Evolutionary conservation across 2,888 invertebrate genomes (phyloP), one percentile per base, ranked within the genome.

Genomic region (Cephalotes varians): DNA sequence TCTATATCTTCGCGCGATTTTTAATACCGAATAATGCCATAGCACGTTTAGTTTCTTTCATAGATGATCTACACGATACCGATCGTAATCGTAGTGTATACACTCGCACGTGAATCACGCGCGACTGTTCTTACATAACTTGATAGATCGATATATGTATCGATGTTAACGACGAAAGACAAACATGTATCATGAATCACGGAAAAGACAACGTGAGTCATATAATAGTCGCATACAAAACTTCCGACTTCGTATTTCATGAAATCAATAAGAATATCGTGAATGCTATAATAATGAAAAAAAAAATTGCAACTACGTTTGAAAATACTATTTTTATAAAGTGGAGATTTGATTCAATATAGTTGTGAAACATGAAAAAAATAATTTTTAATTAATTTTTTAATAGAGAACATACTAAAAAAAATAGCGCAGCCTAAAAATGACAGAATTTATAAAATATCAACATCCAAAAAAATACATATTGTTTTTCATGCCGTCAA

Each of bases 121-220:
- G 60, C 65, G 67, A 83, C 74, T 74, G 51, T 84, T 86, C 81
- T 85, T 82, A 79, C 77, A 83, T 74, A 84, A 77, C 82, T 76
- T 81, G 84, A 87, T 81, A 81, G 47, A 87, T 84, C 74, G 81
- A 25, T 49, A 40, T 62, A 37, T 37, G 12, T 72, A 85, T 40
- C 85, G 67, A 84, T 84, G 79, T 86, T 67, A 54, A 72, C 72
- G 49, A 77, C 58, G 56, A 72, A 80, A 65, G 65, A 60, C 40
- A 28, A 64, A 21, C 76, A 44, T 64, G 80, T 44, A 25, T 21
- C 80, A 64, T 65, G 79, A 81, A 21, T 69, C 62, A 56, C 49
- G 58, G 28, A 81, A 67, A 69, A 65, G 73, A 80, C 58, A 73
- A 44, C 49, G 25, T 54, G 44, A 54, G 18, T 7, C 71, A 28